Evolutionary conservation across 2,113 vertebrate genomes (phyloP).

Genomic region (Rallus limicola): DNA sequence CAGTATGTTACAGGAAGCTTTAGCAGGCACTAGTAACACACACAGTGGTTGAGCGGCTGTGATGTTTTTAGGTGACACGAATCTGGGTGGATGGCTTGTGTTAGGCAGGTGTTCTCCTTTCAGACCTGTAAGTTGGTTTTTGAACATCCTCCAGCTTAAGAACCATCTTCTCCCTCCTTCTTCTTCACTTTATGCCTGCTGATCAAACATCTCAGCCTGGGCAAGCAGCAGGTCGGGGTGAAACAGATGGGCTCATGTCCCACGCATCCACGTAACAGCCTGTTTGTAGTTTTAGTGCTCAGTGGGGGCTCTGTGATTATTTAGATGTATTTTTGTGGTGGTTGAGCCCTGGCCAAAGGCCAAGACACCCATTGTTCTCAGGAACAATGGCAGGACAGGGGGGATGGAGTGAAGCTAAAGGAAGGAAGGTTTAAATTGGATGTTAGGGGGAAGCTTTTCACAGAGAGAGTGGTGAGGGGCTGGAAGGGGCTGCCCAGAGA

Average conservation of each 20-base stretch:
- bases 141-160: not conserved
- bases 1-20: not conserved
- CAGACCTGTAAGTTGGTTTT: not conserved
- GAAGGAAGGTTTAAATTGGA: too few species aligned
- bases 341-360: too few species aligned
- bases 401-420: too few species aligned
- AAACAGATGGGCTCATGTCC: not conserved
- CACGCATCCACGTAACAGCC: rapidly evolving
- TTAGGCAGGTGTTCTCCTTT: not conserved
- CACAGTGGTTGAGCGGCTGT: rapidly evolving
- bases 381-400: too few species aligned
- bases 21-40: not conserved
- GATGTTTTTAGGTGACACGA: not conserved
- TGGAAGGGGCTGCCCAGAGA: too few species aligned
- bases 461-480: too few species aligned
- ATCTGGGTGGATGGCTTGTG: not conserved
- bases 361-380: too few species aligned
- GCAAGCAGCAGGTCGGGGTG: not conserved
- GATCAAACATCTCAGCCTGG: not conserved
- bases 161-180: too few species aligned
- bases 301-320: not conserved
- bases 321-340: too few species aligned
- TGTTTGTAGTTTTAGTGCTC: not conserved
- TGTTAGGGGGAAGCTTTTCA: too few species aligned
- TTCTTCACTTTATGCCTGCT: not conserved